phyloP scores from a whole-genome alignment of 2,797 vertebrate species.

The Leptoclinus maculatus region DNA sequence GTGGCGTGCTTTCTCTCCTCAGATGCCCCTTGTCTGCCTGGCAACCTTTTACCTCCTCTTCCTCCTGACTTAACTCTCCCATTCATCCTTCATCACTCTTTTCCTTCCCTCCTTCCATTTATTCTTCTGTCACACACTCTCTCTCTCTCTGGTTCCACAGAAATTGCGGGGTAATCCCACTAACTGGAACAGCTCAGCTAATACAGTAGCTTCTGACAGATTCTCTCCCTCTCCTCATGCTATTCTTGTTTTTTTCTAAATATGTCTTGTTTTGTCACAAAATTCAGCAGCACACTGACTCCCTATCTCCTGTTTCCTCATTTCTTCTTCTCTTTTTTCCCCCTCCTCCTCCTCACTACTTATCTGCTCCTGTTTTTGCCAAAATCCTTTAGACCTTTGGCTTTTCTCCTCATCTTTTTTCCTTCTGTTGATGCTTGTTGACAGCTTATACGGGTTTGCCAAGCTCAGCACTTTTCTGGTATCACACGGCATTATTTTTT shows the following conservation, averaged over 20 bases:
- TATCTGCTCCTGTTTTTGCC: constrained; percentile 24
- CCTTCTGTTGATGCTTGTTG: constrained; percentile 26
- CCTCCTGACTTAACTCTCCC: background rate
- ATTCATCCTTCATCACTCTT: background rate
- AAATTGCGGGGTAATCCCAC: constrained; percentile 60
- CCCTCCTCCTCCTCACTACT: constrained; percentile 7
- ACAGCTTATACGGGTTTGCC: constrained; percentile 38
- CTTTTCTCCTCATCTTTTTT: constrained; percentile 16
- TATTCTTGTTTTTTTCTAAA: constrained; percentile 38
- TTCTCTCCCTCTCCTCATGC: constrained; percentile 42
- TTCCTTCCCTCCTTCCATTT: constrained; percentile 13
- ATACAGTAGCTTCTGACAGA: constrained; percentile 65
- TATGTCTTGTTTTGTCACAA: constrained; percentile 45
- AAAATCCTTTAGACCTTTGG: constrained; percentile 34
- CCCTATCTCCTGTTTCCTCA: background rate
- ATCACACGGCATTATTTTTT: constrained; percentile 39
- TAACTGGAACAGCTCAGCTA: constrained; percentile 70
- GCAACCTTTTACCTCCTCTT: constrained; percentile 4
- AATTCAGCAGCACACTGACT: background rate
- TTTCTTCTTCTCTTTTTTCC: background rate
- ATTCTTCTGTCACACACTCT: constrained; percentile 10
- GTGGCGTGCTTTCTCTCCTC: constrained; percentile 46
- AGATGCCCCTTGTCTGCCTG: constrained; percentile 33
- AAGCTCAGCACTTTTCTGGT: constrained; percentile 38
- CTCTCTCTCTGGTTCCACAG: constrained; percentile 22